These are phyloP conservation scores for Ormyrus rosae DNA, from an alignment of 2,888 invertebrate species.

Conservation along the genomic window DNA sequence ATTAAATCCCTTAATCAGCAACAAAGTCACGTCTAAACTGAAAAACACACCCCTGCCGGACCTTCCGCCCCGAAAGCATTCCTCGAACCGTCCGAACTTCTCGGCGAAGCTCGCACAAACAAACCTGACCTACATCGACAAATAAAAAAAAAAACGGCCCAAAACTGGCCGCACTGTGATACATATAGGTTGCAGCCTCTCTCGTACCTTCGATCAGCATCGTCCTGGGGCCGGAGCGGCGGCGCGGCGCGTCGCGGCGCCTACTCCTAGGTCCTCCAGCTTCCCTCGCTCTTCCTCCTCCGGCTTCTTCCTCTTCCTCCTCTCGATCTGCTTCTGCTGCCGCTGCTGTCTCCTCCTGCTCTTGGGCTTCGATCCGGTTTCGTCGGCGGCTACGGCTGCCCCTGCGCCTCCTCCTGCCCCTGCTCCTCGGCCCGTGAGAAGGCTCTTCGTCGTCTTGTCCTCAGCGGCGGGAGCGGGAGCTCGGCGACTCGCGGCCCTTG, in stretches of 20 bases:
- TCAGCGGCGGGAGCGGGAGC: not conserved
- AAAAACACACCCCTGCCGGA: too few relatives aligned
- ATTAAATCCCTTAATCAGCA: too few relatives aligned
- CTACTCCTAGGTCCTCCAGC: not conserved
- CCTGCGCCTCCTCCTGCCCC: not conserved
- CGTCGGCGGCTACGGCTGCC: not conserved
- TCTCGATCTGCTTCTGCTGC: constrained; percentile 4
- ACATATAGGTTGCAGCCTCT: too few relatives aligned
- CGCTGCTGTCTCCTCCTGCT: not conserved
- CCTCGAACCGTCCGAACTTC: too few relatives aligned
- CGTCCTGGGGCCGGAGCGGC: constrained; percentile 47
- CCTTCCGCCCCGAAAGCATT: too few relatives aligned
- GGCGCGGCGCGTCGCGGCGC: constrained; percentile 23
- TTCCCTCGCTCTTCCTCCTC: not conserved
- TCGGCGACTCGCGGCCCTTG: not conserved
- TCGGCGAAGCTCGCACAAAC: too few relatives aligned
- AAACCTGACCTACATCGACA: too few relatives aligned
- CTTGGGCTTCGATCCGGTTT: constrained; percentile 7
- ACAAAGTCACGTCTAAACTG: too few relatives aligned
- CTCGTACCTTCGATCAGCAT: constrained; percentile 54
- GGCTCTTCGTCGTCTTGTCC: not conserved
- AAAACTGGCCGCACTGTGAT: too few relatives aligned
- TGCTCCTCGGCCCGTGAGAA: too few relatives aligned
- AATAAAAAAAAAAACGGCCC: too few relatives aligned
- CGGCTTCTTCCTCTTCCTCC: constrained; percentile 7